Percentiles rank a stretch among this genome's conserved stretches.
phyloP scores from a whole-genome alignment of 2,888 invertebrate species.

The Xestia rhomboidea region DNA sequence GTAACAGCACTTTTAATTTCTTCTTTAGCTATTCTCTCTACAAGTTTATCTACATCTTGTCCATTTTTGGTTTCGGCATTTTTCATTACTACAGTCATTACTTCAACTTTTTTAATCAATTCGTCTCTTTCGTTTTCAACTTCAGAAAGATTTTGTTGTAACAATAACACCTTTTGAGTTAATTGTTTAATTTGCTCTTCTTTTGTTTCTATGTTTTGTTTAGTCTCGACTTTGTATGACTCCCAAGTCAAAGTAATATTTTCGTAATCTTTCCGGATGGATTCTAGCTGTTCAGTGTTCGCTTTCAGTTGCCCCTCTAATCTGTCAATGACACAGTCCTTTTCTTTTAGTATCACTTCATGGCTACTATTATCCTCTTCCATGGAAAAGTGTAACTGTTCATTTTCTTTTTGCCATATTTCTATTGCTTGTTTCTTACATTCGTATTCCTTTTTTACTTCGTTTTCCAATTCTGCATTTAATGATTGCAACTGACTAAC shows the following conservation, averaged over 20 bases:
- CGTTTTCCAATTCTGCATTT: constrained; percentile 68
- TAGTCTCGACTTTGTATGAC: constrained; percentile 69
- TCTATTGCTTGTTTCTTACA: constrained; percentile 68
- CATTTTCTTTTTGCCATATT: constrained; percentile 74
- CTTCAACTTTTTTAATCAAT: constrained; percentile 44
- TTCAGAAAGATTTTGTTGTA: constrained; percentile 55
- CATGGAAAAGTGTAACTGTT: constrained; percentile 74
- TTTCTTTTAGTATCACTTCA: constrained; percentile 75
- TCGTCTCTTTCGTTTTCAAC: constrained; percentile 50
- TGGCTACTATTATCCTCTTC: constrained; percentile 77
- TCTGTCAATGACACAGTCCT: constrained; percentile 73
- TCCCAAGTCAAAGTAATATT: constrained; percentile 71
- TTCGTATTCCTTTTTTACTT: constrained; percentile 69
- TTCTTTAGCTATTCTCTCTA: constrained; percentile 41
- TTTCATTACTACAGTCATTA: constrained; percentile 37
- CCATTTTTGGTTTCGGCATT: constrained; percentile 39
- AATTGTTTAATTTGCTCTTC: constrained; percentile 67
- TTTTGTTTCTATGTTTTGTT: constrained; percentile 67
- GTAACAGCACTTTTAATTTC: constrained; percentile 41
- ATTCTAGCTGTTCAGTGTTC: constrained; percentile 66
- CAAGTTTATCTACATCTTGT: constrained; percentile 47
- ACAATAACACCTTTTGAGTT: constrained; percentile 47
- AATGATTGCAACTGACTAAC: constrained; percentile 64
- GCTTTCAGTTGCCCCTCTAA: constrained; percentile 73
- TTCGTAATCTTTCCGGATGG: constrained; percentile 71